Evolutionary conservation across 2,797 vertebrate species (phyloP).

Genomic region (Todus mexicanus): DNA sequence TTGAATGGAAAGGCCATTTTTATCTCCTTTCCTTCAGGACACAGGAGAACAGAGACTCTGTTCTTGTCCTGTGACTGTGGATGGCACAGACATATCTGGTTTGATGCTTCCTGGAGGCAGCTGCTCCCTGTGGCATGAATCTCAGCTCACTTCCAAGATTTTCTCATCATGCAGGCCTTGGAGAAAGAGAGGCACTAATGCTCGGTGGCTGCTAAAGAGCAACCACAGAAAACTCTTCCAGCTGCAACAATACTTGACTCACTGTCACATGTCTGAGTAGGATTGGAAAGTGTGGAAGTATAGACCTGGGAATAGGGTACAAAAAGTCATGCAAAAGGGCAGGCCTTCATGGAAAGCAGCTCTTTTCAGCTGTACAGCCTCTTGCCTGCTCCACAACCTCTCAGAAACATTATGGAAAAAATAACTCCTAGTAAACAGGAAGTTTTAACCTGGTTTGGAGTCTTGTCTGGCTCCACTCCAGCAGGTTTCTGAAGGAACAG

Average conservation of each 20-base stretch:
- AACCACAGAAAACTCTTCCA: not conserved
- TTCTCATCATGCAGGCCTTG: not conserved
- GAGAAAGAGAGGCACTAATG: not conserved
- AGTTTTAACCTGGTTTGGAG: not conserved
- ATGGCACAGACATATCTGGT: not conserved
- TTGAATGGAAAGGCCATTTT: not conserved
- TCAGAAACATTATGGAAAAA: not conserved
- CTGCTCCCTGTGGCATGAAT: not conserved
- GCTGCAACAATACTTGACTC: not conserved
- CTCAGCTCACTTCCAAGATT: not conserved
- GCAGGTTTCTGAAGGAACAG: not conserved
- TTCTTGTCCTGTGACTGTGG: not conserved
- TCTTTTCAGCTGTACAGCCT: not conserved
- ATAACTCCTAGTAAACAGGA: not conserved
- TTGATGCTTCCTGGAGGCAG: not conserved
- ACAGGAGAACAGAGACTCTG: not conserved
- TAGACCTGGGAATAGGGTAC: not conserved
- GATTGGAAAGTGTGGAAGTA: rapidly evolving
- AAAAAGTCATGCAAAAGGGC: not conserved
- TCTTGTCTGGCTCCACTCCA: not conserved
- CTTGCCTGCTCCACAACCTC: not conserved
- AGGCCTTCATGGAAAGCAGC: not conserved
- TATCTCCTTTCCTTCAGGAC: not conserved
- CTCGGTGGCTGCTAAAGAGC: not conserved
- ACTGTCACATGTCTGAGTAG: not conserved